Evolutionary conservation across 2,797 vertebrate species (phyloP).

Genomic region (Helicolenus hilgendorfi): DNA sequence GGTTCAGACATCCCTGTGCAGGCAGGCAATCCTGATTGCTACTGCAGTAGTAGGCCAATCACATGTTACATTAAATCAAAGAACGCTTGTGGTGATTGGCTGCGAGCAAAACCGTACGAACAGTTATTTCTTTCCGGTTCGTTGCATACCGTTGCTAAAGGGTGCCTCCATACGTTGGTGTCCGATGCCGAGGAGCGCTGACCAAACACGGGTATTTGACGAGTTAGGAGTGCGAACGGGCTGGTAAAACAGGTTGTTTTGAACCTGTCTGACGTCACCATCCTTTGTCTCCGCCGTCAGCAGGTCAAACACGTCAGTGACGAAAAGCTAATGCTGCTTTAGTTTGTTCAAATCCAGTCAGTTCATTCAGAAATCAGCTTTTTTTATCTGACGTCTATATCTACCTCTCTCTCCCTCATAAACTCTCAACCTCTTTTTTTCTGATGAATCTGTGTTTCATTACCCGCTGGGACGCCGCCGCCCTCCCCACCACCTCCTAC

Average conservation of each 20-base stretch:
- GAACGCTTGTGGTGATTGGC: too few species aligned
- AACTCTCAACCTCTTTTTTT: slow-evolving; percentile 24
- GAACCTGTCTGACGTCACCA: not conserved
- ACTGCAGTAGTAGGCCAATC: too few species aligned
- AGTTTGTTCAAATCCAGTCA: not conserved
- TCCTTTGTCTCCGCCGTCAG: not conserved
- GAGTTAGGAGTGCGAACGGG: too few species aligned
- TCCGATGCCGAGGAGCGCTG: too few species aligned
- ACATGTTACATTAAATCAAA: too few species aligned
- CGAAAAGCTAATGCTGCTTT: not conserved
- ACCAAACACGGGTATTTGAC: too few species aligned
- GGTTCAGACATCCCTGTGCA: too few species aligned
- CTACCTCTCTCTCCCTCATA: slow-evolving; percentile 12
- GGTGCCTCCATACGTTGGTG: too few species aligned
- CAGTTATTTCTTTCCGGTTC: too few species aligned
- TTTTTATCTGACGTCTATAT: not conserved
- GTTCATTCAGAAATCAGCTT: not conserved
- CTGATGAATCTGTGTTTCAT: slow-evolving; percentile 59
- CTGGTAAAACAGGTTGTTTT: not conserved
- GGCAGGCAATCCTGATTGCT: too few species aligned
- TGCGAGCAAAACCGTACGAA: too few species aligned
- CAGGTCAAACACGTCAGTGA: not conserved
- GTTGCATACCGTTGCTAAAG: too few species aligned
- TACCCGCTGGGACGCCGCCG: slow-evolving; percentile 5
- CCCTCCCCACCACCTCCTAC: not conserved